phyloP scores from a whole-genome alignment of 2,888 invertebrate species.

The Timandra comae region DNA sequence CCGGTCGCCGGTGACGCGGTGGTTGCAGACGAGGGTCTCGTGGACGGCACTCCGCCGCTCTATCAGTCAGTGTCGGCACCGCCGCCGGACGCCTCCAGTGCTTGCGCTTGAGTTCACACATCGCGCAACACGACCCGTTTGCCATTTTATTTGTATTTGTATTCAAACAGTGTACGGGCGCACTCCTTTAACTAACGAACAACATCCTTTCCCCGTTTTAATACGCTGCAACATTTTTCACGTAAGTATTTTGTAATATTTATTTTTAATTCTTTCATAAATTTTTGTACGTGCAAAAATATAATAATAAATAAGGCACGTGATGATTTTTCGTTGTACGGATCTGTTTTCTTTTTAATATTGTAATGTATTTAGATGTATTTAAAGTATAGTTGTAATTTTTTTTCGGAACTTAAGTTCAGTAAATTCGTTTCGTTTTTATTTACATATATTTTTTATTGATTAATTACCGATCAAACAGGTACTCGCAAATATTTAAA shows the following conservation, averaged over 20 bases:
- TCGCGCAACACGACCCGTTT: conserved; percentile 30
- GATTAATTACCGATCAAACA: too few species aligned
- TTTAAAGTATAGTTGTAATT: too few species aligned
- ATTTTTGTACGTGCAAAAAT: not conserved
- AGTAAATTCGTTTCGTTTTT: too few species aligned
- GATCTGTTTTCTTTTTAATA: too few species aligned
- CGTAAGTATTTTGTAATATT: conserved; percentile 28
- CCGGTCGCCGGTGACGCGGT: conserved; percentile 25
- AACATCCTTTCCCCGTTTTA: conserved; percentile 37
- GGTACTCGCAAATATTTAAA: too few species aligned
- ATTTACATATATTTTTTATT: too few species aligned
- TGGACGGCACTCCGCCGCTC: conserved; percentile 13
- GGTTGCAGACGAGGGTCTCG: conserved; percentile 19
- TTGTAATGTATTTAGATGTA: too few species aligned
- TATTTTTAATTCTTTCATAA: conserved; percentile 2
- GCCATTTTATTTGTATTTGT: conserved; percentile 51
- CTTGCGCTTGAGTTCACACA: conserved; percentile 27
- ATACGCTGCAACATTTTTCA: conserved; percentile 30
- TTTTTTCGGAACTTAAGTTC: too few species aligned
- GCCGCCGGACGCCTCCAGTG: conserved; percentile 47
- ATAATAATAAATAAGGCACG: too few species aligned
- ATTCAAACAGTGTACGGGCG: conserved; percentile 50
- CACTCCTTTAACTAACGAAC: conserved; percentile 42
- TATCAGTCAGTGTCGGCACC: conserved; percentile 49
- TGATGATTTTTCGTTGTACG: too few species aligned